Evolutionary conservation across 2,888 invertebrate genomes (phyloP), one percentile per base, ranked within the genome.

Genomic region (Congeria kusceri): DNA sequence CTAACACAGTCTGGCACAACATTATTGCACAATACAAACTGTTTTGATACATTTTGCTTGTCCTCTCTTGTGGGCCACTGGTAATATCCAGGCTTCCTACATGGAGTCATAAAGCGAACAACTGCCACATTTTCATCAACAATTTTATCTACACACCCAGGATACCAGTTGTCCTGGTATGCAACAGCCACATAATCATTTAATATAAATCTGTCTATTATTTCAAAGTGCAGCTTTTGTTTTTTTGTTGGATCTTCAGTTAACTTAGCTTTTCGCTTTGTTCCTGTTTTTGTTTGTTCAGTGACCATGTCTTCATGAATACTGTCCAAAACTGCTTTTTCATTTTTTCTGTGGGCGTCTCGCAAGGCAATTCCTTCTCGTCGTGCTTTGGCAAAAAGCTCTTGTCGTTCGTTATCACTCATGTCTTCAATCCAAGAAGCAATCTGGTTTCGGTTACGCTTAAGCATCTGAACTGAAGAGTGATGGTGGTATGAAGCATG

Each of bases 401-500:
- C 0, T 0, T n/a, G 23, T 27, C 32, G 15, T 23, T 56, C 18
- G 5, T 58, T 20, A 3, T 15, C 11, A 20, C 28, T 18, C 74
- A 80, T 75, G 1, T 57, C 69, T 11, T 47, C 3, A 3, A 80
- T 23, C 75, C 70, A 80, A 5, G 63, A 66, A 32, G 63, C 69
- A 20, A 83, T 25, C 13, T 44, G 15, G 20, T 15, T 67, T 11
- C 74, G 46, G 29, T 81, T 84, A n/a, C 72, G 9, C 53, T 84
- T 84, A 3, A 84, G 57, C 13, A 84, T 25, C 32, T 84, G 84
- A 11, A 84, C 63, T 11, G 69, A 63, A 0, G 74, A 62, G 39
- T 84, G 81, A 46, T 79, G 72, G 27, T 82, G 81, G 23, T 72
- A 28, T n/a, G 75, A 64, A n/a, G 79, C 69, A 70, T 68, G 63